Base-by-base conservation (phyloP, 1,140 invertebrate genomes). In the Drosophila melanica region DNA sequence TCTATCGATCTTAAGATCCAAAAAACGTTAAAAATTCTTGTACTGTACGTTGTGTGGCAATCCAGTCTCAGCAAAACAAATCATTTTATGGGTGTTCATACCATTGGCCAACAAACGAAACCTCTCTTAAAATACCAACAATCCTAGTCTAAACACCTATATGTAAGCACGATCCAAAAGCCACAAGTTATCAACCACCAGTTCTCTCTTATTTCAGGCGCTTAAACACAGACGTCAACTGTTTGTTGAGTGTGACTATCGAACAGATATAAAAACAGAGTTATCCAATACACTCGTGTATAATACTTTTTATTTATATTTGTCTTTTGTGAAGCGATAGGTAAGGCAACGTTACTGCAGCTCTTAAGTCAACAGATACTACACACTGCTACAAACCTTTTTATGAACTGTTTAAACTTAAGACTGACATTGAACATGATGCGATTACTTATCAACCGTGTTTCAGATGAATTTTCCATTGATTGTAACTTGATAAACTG, bases 181-280 rank as follows among this genome's bases (percentile, higher is more conserved):
- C 77, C 76, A 90, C 86, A 85, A 90, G 77, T 93, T 94, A 94
- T 94, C 94, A 94, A 94, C 94, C 94, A 94, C 93, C 94, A 94
- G 94, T 94, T 94, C 86, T 92, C 92, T 93, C 94, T 92, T 94
- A 93, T 94, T 94, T 94, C 94, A 94, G 94, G 90, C 90, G 90
- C 81, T 91, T 91, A 90, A 91, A 79, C 75, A 90, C 87, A 84
- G 79, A 89, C 76, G 82, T 80, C 73, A 68, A 77, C 77, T 63
- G 51, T 79, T 79, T 76, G 67, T 78, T 84, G 64, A 69, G 77
- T 84, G 81, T 72, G 77, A 85, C 71, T 75, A 79, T 81, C 68
- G 80, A 84, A 77, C 71, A 85, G 79, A 85, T 79, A 79, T 77
- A 81, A 68, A 58, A 67, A 57, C 47, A 58, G 45, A 67, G 77